Conservation (phyloP, 2,113 vertebrate species). For the Pituophis catenifer region DNA sequence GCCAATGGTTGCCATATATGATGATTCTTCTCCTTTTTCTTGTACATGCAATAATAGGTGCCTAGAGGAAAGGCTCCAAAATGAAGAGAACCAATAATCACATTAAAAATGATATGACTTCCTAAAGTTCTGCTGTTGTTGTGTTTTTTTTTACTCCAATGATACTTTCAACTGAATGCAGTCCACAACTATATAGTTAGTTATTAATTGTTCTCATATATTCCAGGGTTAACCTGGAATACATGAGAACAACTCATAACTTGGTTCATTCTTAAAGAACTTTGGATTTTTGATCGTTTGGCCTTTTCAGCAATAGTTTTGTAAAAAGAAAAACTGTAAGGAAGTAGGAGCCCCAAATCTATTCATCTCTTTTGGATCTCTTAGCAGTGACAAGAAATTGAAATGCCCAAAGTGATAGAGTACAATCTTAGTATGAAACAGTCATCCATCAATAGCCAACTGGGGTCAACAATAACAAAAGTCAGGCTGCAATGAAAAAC, state of each 20-base stretch:
- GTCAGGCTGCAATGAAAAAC: not conserved
- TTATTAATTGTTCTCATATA: not conserved
- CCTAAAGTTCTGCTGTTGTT: not conserved
- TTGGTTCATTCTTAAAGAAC: not conserved
- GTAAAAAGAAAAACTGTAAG: not conserved
- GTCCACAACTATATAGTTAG: not conserved
- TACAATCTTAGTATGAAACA: not conserved
- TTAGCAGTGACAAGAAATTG: not conserved
- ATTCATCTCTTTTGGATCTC: not conserved
- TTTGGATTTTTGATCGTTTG: not conserved
- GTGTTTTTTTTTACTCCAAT: not conserved
- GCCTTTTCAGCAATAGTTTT: not conserved
- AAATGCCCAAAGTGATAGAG: not conserved
- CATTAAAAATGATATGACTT: not conserved
- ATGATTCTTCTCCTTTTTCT: not conserved
- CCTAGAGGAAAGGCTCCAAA: not conserved
- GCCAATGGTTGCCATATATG: not conserved
- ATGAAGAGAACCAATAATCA: not conserved
- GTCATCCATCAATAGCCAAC: not conserved
- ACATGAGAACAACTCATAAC: not conserved
- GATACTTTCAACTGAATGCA: not conserved
- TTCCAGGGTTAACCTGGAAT: not conserved
- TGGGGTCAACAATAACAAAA: conserved; percentile 2
- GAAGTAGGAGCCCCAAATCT: not conserved
- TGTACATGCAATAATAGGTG: not conserved